A percentile compares a stretch with the other conserved stretches of the same genome.
Conservation (phyloP, 1,140 invertebrate genomes). For the Palaemon carinicauda region DNA sequence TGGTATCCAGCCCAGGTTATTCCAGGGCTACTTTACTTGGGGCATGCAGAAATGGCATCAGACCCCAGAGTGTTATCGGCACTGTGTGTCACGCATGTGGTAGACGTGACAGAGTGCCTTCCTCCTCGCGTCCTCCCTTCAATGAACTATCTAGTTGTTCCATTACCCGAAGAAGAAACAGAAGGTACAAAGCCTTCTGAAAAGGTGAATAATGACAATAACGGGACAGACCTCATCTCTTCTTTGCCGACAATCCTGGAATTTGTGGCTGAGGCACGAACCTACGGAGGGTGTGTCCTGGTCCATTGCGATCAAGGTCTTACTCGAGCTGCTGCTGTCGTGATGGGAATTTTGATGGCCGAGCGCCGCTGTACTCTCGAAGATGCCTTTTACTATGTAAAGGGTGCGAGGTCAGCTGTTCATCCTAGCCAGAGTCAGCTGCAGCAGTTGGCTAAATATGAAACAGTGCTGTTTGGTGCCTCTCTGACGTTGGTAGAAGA, state of each 20-base stretch:
- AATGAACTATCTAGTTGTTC: conserved; percentile 61
- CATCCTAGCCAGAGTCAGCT: conserved; percentile 60
- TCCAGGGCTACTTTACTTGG: conserved; percentile 61
- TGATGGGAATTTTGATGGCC: conserved; percentile 62
- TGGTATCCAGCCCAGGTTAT: conserved; percentile 62
- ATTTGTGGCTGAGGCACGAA: conserved; percentile 59
- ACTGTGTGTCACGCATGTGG: conserved; percentile 61
- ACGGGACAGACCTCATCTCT: conserved; percentile 45
- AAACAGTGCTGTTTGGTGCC: conserved; percentile 62
- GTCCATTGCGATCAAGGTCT: conserved; percentile 63
- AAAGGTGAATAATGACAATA: background rate
- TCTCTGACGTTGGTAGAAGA: conserved; percentile 62
- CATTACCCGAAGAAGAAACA: conserved; percentile 55
- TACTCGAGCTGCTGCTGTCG: conserved; percentile 61
- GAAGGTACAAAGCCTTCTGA: background rate
- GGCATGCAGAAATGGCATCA: conserved; percentile 62
- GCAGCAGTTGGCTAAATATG: conserved; percentile 60
- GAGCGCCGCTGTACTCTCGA: conserved; percentile 61
- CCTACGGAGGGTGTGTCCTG: conserved; percentile 60
- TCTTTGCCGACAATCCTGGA: conserved; percentile 58
- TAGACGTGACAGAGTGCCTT: conserved; percentile 60
- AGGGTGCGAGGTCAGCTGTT: conserved; percentile 61
- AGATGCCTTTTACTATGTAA: conserved; percentile 63
- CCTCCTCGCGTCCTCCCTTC: conserved; percentile 60
- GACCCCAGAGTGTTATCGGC: conserved; percentile 58